These are phyloP conservation scores for Onychomys arenicola DNA, from an alignment of 2,797 vertebrate genomes.

Conservation along the genomic window DNA sequence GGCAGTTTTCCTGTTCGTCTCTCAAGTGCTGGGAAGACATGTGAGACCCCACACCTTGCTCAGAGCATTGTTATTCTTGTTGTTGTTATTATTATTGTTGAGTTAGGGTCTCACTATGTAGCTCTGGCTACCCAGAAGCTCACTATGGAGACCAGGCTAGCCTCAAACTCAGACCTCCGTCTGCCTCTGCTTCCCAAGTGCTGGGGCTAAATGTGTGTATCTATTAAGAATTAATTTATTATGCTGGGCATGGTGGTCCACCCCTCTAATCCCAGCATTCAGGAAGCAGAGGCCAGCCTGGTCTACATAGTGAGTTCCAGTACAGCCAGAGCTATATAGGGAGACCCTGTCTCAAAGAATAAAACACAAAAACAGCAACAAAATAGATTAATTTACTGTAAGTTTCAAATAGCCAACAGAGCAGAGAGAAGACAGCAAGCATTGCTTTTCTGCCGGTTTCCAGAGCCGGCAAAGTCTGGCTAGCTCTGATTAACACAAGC, in stretches of 20 bases:
- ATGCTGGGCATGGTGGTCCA: not conserved
- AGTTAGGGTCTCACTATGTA: not conserved
- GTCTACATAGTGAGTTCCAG: not conserved
- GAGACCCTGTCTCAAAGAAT: not conserved
- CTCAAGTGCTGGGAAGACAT: not conserved
- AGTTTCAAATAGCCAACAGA: not conserved
- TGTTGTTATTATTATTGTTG: not conserved
- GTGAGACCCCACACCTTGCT: not conserved
- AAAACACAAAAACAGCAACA: not conserved
- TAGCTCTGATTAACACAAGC: not conserved
- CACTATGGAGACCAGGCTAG: not conserved
- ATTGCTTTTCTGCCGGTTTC: fast-evolving
- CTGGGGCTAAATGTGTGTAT: not conserved
- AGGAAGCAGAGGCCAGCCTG: not conserved
- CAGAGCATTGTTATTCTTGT: not conserved
- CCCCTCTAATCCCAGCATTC: not conserved
- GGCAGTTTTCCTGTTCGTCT: not conserved
- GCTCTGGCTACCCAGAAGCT: not conserved
- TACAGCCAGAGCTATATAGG: not conserved
- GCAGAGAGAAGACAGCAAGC: not conserved
- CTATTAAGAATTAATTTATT: not conserved
- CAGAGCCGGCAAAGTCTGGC: fast-evolving
- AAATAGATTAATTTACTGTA: not conserved
- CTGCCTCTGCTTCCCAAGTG: not conserved
- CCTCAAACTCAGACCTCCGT: not conserved